A percentile compares a stretch with the other conserved stretches of the same genome.
These are phyloP conservation scores for Polia nebulosa DNA, from an alignment of 2,888 invertebrate genomes.

Conservation along the genomic window DNA sequence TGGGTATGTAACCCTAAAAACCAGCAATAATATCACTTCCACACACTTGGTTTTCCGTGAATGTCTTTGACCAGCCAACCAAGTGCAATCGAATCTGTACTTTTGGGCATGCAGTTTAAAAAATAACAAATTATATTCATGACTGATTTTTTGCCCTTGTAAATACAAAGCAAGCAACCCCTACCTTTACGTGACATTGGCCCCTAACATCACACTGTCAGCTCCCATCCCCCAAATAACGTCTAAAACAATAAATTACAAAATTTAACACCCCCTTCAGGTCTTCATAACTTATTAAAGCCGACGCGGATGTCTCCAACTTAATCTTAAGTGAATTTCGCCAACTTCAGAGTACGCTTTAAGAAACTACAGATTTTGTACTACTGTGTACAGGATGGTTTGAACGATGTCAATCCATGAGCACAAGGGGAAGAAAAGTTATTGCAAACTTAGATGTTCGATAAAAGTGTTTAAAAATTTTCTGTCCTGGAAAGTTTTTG, in stretches of 20 bases:
- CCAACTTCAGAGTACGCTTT: slow-evolving; percentile 39
- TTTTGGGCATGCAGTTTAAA: too few relatives aligned
- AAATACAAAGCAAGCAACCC: not conserved
- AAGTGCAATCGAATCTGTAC: too few relatives aligned
- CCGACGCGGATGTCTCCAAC: slow-evolving; percentile 51
- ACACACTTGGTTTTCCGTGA: too few relatives aligned
- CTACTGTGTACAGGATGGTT: slow-evolving; percentile 34
- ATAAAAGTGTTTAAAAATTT: slow-evolving; percentile 8
- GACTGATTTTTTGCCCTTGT: not conserved
- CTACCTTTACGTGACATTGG: not conserved
- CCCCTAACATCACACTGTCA: slow-evolving; percentile 3
- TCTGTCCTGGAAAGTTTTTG: not conserved
- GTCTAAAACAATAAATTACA: slow-evolving; percentile 41
- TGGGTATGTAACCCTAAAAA: too few relatives aligned
- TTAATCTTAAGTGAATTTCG: slow-evolving; percentile 57
- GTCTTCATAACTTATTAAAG: slow-evolving; percentile 59
- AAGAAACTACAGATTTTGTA: slow-evolving; percentile 53
- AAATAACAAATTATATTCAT: too few relatives aligned
- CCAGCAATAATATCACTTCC: too few relatives aligned
- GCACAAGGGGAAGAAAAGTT: slow-evolving; percentile 11
- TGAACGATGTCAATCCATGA: not conserved
- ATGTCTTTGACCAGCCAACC: too few relatives aligned
- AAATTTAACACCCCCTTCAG: slow-evolving; percentile 31
- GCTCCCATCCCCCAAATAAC: not conserved
- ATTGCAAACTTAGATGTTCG: slow-evolving; percentile 12